phyloP scores from a whole-genome alignment of 1,140 invertebrate species.

The Metopolophium dirhodum region DNA sequence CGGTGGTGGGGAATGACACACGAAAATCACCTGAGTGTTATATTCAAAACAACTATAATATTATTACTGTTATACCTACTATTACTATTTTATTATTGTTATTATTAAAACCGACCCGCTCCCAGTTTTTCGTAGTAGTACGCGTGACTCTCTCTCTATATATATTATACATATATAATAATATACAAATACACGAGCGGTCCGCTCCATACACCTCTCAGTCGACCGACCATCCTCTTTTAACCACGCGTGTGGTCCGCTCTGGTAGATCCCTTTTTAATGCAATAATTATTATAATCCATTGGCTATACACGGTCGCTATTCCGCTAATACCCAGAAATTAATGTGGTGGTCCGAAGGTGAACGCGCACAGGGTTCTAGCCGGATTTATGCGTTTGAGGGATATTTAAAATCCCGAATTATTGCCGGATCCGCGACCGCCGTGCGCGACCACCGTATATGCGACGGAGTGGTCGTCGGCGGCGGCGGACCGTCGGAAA shows the following conservation, averaged over 20 bases:
- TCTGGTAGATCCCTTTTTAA: conserved; percentile 33
- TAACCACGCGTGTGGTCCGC: not conserved
- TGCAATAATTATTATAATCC: conserved; percentile 51
- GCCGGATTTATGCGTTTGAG: conserved; percentile 39
- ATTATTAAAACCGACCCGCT: not conserved
- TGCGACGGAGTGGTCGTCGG: not conserved
- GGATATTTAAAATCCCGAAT: conserved; percentile 43
- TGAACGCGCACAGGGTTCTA: not conserved
- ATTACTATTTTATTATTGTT: not conserved
- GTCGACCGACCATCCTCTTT: not conserved
- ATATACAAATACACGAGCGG: not conserved
- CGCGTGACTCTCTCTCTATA: not conserved
- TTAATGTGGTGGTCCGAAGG: conserved; percentile 47
- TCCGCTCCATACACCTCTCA: not conserved
- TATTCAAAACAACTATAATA: not conserved
- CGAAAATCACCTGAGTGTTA: not conserved
- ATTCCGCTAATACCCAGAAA: conserved; percentile 36
- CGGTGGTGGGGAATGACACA: not conserved
- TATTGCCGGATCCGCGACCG: conserved; percentile 16
- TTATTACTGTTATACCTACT: not conserved
- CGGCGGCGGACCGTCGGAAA: not conserved
- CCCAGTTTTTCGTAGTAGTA: not conserved
- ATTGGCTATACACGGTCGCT: conserved; percentile 2
- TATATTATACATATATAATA: not conserved
- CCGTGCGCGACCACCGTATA: not conserved